Evolutionary conservation across 2,797 vertebrate species (phyloP).

Genomic region (Oryzias dopingdopingensis): DNA sequence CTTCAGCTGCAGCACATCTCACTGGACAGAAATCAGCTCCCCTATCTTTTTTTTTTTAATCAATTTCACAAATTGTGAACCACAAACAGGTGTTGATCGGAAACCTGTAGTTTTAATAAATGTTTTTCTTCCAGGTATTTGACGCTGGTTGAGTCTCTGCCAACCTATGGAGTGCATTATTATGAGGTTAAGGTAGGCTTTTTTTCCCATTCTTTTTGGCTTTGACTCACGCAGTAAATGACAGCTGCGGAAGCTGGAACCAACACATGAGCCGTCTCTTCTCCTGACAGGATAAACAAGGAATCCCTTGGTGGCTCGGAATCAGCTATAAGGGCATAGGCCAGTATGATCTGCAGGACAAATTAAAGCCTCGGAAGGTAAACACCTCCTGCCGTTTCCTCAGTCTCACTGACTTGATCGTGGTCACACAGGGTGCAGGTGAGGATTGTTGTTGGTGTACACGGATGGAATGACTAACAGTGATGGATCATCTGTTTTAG

Average conservation of each 20-base stretch:
- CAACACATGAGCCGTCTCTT: slow-evolving; percentile 19
- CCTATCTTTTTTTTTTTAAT: not conserved
- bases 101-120: slow-evolving; percentile 30
- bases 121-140: slow-evolving; percentile 84
- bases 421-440: slow-evolving; percentile 27
- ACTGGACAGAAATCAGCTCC: slow-evolving; percentile 28
- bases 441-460: slow-evolving; percentile 29
- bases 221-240: slow-evolving; percentile 31
- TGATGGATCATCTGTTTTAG: slow-evolving; percentile 43
- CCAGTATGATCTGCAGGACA: slow-evolving; percentile 96
- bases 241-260: slow-evolving; percentile 22
- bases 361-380: slow-evolving; percentile 93
- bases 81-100: slow-evolving; percentile 16
- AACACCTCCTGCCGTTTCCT: slow-evolving; percentile 16
- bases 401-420: slow-evolving; percentile 24
- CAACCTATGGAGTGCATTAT: slow-evolving; percentile 98
- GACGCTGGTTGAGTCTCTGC: slow-evolving; percentile 92
- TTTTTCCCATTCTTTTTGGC: not conserved
- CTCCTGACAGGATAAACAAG: slow-evolving; percentile 91
- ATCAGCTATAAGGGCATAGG: slow-evolving; percentile 98
- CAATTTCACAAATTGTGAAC: slow-evolving; percentile 13
- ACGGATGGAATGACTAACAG: slow-evolving; percentile 50
- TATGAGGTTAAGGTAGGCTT: slow-evolving; percentile 93
- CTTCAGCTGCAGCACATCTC: slow-evolving; percentile 38
- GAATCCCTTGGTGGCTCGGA: slow-evolving; percentile 98